These are phyloP conservation scores for Spheniscus mendiculus DNA, from an alignment of 2,113 vertebrate genomes.

Conservation along the genomic window DNA sequence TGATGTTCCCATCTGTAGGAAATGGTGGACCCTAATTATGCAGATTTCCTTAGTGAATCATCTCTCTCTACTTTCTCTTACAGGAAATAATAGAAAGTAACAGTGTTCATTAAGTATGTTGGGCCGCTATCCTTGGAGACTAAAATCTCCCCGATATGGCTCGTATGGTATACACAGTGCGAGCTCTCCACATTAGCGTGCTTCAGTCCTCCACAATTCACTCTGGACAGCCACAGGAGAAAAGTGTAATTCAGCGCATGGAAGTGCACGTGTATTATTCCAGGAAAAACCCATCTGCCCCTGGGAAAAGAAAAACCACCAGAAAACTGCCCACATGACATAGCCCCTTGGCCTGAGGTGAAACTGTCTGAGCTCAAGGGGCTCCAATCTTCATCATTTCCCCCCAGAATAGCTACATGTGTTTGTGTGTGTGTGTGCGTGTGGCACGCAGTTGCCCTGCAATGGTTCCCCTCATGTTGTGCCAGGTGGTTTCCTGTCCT, in stretches of 20 bases:
- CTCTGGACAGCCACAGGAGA: neutral
- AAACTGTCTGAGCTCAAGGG: neutral
- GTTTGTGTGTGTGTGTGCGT: rapidly evolving
- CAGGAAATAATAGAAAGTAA: conserved; percentile 47
- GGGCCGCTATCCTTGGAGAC: conserved; percentile 14
- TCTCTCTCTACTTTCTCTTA: conserved; percentile 30
- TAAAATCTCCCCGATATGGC: neutral
- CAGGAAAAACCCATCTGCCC: neutral
- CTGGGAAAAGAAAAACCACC: neutral
- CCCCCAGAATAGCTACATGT: neutral
- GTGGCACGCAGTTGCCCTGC: neutral
- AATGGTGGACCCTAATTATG: conserved; percentile 63
- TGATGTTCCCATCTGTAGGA: conserved; percentile 46
- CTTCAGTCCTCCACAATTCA: neutral
- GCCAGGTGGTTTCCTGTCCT: neutral
- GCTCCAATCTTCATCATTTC: neutral
- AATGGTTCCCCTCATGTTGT: neutral
- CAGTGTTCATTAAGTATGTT: conserved; percentile 42
- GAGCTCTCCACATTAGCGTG: neutral
- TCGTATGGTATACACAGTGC: rapidly evolving
- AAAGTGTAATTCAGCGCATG: neutral
- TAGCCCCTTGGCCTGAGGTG: neutral
- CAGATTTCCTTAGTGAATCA: conserved; percentile 51
- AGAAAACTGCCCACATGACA: neutral
- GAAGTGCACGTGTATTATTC: neutral